Base-by-base conservation (phyloP, 37 sponge, comb jelly and placozoan species). In the Ianthella basta region DNA sequence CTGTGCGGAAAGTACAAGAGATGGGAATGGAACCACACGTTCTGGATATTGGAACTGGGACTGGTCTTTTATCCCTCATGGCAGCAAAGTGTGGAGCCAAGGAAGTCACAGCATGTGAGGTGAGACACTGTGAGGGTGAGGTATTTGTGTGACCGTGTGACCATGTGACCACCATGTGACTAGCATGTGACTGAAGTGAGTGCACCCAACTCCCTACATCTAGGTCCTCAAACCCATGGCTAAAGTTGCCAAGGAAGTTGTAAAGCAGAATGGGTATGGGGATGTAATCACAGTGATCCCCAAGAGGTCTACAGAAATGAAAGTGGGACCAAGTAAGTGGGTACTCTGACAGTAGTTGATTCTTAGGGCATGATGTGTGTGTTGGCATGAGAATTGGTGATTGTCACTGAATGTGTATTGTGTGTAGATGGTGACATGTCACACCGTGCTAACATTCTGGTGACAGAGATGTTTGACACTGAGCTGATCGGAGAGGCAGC, bases 401-500 rank as follows among this genome's bases (percentile, higher is more conserved):
- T 29, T 80, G 81, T 59, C n/a, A 59, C 32, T 59, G 38, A 24
- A 24, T 59, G 14, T 30, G 4, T 59, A 8, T 16, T 1, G 4
- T 36, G 5, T 30, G 37, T 40, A 54, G 87, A 67, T 77, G 87
- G 67, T 64, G 92, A 87, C 55, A 91, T 94, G 88, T n/a, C 40
- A 10, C 20, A 54, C 29, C 55, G 80, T 23, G 95, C 95, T 50
- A 89, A 94, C 38, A 83, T 94, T 20, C 82, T 94, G 35, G 92
- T 94, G 38, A 89, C 90, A 55, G 95, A 94, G 65, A 82, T 94
- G 64, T 94, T 94, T 89, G 95, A 94, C 68, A 89, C 92, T 37
- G 95, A 94, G 84, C 92, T 94, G 41, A 92, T 94, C 25, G 95
- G 95, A 73, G 95, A 94, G 40, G 95, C 92, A 24, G 95, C 82